Evolutionary conservation across 2,797 vertebrate genomes (phyloP), one percentile per base, ranked within the genome.

Genomic region (Lutra lutra): DNA sequence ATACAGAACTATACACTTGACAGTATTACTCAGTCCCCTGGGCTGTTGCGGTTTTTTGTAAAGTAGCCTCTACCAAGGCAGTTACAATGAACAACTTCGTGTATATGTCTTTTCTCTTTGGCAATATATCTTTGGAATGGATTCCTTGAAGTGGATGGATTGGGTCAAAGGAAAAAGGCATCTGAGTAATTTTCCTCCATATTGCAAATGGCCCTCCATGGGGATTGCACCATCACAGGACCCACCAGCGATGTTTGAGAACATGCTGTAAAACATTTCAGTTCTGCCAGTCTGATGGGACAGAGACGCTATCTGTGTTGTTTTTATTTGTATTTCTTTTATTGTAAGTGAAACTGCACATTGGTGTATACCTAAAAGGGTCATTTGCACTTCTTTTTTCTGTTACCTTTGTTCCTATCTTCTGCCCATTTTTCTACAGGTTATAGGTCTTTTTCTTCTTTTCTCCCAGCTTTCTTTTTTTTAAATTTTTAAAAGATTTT

Each of bases 81-180:
- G 14, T 94, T 58, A 91, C 15, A 51, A 40, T 9, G 43, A 93
- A 93, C 79, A 88, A 82, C 17, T 68, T 75, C 66, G 89, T 13
- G 3, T 15, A 38, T 56, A 4, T 20, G 20, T 79, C 78, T 91
- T 95, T 85, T 95, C 79, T 94, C 38, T 73, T 97, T 86, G 91
- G 40, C 84, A 86, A 38, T 46, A 2, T 85, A 58, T 66, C 68
- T 90, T 73, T 46, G 83, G 72, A 84, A 75, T 56, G 56, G 43
- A 84, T 85, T 68, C 51, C 64, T 68, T 51, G 72, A 84, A 75
- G 18, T 89, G 83, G 38, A 68, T 84, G 58, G 78, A 23, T 66
- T 43, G 14, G 40, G 40, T 80, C 64, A 92, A 95, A 86, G 78
- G n/a, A 60, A 89, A 93, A 95, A 56, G 25, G n/a, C 25, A n/a